Evolutionary conservation across 2,797 vertebrate genomes (phyloP).

Genomic region (Lepilemur septentrionalis): DNA sequence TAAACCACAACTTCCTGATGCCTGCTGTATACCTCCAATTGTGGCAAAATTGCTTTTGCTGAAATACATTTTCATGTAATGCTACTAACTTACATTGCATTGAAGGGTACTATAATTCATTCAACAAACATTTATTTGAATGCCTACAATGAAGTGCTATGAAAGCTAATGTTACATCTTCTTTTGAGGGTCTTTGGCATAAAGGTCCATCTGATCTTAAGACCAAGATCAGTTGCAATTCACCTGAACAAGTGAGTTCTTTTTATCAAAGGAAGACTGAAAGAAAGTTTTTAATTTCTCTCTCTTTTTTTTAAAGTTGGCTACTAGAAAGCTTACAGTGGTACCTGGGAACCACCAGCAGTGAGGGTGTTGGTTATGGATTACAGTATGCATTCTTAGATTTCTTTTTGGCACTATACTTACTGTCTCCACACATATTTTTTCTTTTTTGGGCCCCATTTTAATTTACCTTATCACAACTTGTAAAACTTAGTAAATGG

Average conservation of each 20-base stretch:
- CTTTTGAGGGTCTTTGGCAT: neutral
- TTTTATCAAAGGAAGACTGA: neutral
- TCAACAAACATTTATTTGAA: neutral
- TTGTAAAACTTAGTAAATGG: neutral
- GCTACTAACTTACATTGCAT: neutral
- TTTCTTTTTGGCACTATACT: neutral
- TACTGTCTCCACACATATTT: neutral
- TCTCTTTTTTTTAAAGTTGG: neutral
- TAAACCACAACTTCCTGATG: neutral
- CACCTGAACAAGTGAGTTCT: neutral
- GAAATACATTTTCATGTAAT: neutral
- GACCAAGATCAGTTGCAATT: neutral
- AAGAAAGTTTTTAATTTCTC: neutral
- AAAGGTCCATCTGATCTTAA: neutral
- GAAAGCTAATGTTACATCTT: neutral
- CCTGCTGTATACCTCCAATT: neutral
- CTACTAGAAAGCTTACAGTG: neutral
- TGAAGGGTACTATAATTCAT: neutral
- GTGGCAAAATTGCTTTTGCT: neutral
- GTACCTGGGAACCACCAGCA: neutral
- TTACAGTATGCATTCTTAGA: neutral
- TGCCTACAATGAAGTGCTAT: neutral
- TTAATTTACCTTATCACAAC: constrained; percentile 8
- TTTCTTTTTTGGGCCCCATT: neutral
- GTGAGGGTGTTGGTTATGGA: too few species aligned